Conservation (phyloP, 2,888 invertebrate species). For the Microdon myrmicae region DNA sequence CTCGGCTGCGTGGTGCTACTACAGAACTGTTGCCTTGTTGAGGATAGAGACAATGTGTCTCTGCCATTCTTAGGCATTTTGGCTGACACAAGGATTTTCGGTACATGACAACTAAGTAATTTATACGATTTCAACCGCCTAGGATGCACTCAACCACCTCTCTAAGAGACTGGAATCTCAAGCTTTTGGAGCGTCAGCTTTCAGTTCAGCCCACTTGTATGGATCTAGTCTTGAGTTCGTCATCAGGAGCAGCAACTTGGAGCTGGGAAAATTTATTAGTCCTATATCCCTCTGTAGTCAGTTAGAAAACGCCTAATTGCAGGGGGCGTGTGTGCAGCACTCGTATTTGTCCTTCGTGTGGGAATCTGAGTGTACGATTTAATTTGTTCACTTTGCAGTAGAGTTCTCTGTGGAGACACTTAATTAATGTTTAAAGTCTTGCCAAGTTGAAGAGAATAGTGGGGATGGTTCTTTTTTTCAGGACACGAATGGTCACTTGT, state of each 20-base stretch:
- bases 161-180: slow-evolving; percentile 15
- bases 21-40: slow-evolving; percentile 52
- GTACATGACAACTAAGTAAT: slow-evolving; percentile 53
- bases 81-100: slow-evolving; percentile 53
- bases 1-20: slow-evolving; percentile 36
- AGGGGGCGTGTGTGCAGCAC: slow-evolving; percentile 46
- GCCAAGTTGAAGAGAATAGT: too few species aligned
- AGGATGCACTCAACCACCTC: slow-evolving; percentile 47
- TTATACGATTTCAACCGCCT: slow-evolving; percentile 51
- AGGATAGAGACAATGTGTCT: slow-evolving; percentile 53
- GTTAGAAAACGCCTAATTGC: slow-evolving; percentile 48
- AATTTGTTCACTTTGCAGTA: slow-evolving; percentile 31
- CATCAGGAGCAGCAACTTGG: slow-evolving; percentile 32
- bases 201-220: slow-evolving; percentile 23
- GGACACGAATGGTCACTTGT: too few species aligned
- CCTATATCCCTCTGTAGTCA: slow-evolving; percentile 24
- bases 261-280: slow-evolving; percentile 49
- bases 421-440: too few species aligned
- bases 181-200: slow-evolving; percentile 32
- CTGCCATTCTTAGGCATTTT: slow-evolving; percentile 53
- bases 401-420: slow-evolving; percentile 18
- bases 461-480: slow-evolving; percentile 3
- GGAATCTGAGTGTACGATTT: slow-evolving; percentile 42
- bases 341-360: slow-evolving; percentile 32
- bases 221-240: slow-evolving; percentile 39